Evolutionary conservation across 2,113 vertebrate species (phyloP).

Genomic region (Erpornis zantholeuca): DNA sequence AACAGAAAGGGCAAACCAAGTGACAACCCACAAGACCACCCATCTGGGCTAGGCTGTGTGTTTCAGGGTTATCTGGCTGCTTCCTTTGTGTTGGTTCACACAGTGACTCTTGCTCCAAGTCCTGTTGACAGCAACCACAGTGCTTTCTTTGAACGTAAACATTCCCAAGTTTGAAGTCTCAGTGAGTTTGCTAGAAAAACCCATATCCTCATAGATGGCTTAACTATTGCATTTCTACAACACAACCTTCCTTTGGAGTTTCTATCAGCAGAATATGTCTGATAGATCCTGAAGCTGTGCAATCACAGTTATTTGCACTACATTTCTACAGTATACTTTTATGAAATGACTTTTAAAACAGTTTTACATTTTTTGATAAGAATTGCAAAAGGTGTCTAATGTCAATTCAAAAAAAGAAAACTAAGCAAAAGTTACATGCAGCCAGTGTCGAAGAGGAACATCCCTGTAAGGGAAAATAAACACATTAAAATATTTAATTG

Average conservation of each 20-base stretch:
- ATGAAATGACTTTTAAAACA: neutral
- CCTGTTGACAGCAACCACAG: slow-evolving; percentile 43
- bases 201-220: neutral
- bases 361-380: neutral
- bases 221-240: neutral
- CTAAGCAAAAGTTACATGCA: neutral
- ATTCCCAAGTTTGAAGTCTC: neutral
- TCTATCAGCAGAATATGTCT: neutral
- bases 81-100: slow-evolving; percentile 22
- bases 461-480: neutral
- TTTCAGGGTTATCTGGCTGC: slow-evolving; percentile 29
- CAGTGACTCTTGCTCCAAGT: neutral
- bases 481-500: neutral
- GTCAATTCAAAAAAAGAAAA: neutral
- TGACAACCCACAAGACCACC: slow-evolving; percentile 51
- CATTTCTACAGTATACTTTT: neutral
- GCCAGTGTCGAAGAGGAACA: neutral
- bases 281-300: neutral
- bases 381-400: neutral
- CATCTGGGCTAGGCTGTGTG: neutral
- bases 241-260: neutral
- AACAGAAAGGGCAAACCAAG: slow-evolving; percentile 49
- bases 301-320: neutral
- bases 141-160: slow-evolving; percentile 23
- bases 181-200: neutral